Percentiles rank a stretch among this genome's conserved stretches.
Evolutionary conservation across 37 sponge, comb jelly and placozoan genomes (phyloP).

Genomic region (Haliclona indistincta): DNA sequence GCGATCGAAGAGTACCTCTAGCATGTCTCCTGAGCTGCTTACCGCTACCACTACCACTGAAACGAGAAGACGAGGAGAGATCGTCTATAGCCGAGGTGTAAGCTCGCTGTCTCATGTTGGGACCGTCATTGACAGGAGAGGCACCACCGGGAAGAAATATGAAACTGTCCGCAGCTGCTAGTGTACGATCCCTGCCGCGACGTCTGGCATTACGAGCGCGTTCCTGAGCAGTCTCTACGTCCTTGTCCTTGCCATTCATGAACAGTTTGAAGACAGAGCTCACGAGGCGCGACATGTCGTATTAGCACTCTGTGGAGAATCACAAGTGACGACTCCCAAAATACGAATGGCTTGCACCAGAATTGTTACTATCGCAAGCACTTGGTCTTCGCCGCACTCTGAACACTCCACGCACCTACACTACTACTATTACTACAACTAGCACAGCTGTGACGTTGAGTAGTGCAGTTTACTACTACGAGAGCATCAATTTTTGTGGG

Average conservation of each 20-base stretch:
- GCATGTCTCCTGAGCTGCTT: background rate
- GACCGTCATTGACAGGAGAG: background rate
- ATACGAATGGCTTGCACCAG: no score
- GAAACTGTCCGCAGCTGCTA: conserved; percentile 54
- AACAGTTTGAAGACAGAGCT: background rate
- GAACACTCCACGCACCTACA: no score
- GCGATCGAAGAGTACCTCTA: no score
- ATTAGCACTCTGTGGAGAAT: no score
- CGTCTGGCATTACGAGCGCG: background rate
- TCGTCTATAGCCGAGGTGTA: background rate
- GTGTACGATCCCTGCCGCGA: background rate
- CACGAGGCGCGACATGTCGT: background rate
- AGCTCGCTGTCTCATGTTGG: background rate
- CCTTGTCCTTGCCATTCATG: no score
- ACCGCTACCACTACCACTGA: background rate
- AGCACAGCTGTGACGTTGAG: no score
- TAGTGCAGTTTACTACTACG: no score
- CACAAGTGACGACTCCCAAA: no score
- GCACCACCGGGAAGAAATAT: conserved; percentile 26
- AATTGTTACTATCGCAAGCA: no score
- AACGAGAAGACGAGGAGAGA: background rate
- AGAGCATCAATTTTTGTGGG: no score
- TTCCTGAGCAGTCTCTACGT: background rate
- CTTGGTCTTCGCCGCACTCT: no score
- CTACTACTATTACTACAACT: no score